Percentiles rank a stretch among this genome's conserved stretches.
These are phyloP conservation scores for Heteropelma amictum DNA, from an alignment of 2,888 invertebrate species.

Conservation along the genomic window DNA sequence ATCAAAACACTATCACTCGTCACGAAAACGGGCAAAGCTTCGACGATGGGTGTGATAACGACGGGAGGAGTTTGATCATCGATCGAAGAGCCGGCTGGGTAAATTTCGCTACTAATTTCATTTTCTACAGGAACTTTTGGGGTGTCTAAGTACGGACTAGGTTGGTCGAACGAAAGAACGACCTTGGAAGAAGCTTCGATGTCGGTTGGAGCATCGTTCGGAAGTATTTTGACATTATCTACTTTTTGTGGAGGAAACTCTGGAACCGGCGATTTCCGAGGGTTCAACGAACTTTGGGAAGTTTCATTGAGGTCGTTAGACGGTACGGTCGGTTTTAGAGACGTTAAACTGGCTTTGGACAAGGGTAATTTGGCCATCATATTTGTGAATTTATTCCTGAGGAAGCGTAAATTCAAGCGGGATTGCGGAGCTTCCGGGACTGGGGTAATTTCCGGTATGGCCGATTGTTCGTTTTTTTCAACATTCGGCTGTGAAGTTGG, in stretches of 20 bases:
- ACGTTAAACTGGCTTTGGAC: slow-evolving; percentile 48
- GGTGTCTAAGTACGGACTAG: not conserved
- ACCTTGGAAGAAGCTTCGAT: not conserved
- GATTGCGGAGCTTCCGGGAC: slow-evolving; percentile 29
- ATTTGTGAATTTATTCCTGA: slow-evolving; percentile 54
- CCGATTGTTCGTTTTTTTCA: not conserved
- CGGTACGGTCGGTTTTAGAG: slow-evolving; percentile 33
- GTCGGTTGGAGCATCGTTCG: not conserved
- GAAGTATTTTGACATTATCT: not conserved
- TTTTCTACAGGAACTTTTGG: not conserved
- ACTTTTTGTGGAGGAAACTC: not conserved
- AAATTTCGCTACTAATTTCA: not conserved
- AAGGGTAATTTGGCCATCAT: slow-evolving; percentile 59
- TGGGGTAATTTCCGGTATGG: slow-evolving; percentile 18
- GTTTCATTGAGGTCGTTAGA: not conserved
- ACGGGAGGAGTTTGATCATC: slow-evolving; percentile 20
- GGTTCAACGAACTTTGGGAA: not conserved
- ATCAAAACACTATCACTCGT: slow-evolving; percentile 27
- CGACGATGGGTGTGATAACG: not conserved
- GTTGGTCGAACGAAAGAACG: not conserved
- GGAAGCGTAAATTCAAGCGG: slow-evolving; percentile 54
- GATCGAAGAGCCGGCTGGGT: not conserved
- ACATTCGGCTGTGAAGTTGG: not conserved
- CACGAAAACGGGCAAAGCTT: not conserved
- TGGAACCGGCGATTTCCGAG: not conserved